phyloP scores from a whole-genome alignment of 2,888 invertebrate genomes.

The Tiliacea aurago region DNA sequence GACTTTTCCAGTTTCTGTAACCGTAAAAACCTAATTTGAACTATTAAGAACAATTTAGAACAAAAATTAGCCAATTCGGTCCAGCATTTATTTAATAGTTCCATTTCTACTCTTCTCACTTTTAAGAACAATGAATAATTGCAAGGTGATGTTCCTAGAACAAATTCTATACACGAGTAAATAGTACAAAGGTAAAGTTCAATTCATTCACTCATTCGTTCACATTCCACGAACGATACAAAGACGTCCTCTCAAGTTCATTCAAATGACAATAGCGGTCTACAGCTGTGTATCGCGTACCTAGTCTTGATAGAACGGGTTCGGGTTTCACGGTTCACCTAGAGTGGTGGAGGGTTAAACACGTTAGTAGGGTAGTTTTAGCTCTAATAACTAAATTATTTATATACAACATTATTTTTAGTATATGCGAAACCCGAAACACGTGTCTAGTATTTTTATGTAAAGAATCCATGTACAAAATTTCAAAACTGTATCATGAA shows the following conservation, averaged over 20 bases:
- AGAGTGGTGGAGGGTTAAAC: not conserved
- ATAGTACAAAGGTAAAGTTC: not conserved
- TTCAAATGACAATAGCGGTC: conserved; percentile 29
- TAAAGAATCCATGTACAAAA: too few relatives aligned
- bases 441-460: too few relatives aligned
- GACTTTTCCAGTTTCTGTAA: too few relatives aligned
- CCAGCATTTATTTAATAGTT: too few relatives aligned
- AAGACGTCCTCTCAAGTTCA: conserved; percentile 31
- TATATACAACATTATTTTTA: too few relatives aligned
- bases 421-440: too few relatives aligned
- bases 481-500: too few relatives aligned
- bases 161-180: not conserved
- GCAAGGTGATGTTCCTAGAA: not conserved
- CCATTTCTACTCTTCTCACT: not conserved
- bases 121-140: not conserved
- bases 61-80: too few relatives aligned
- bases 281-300: not conserved
- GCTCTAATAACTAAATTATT: not conserved
- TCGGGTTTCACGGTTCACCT: not conserved
- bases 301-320: conserved; percentile 1
- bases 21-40: too few relatives aligned
- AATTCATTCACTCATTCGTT: conserved; percentile 24
- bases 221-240: conserved; percentile 10
- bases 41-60: too few relatives aligned
- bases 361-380: too few relatives aligned